These are phyloP conservation scores for Goniozus legneri DNA, from an alignment of 1,140 invertebrate genomes.

Conservation along the genomic window DNA sequence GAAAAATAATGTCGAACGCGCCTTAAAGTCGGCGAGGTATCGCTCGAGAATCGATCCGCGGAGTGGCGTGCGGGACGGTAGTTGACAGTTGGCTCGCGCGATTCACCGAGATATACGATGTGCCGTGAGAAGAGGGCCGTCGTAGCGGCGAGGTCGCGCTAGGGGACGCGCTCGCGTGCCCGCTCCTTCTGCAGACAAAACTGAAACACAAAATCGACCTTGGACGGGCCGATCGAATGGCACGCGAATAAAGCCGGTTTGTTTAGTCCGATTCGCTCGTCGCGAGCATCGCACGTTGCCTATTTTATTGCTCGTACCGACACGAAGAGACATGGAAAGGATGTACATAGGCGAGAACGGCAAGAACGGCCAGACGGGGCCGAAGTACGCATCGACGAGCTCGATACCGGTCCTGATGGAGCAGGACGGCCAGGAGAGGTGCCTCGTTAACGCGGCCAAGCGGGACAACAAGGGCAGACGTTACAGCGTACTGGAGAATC, in stretches of 20 bases:
- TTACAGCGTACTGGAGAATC: slow-evolving; percentile 47
- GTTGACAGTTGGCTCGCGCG: no score
- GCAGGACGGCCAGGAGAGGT: slow-evolving; percentile 13
- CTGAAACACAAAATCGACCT: background rate
- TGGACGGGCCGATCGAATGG: background rate
- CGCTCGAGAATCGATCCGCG: background rate
- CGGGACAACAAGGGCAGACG: slow-evolving; percentile 23
- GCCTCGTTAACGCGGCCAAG: background rate
- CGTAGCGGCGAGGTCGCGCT: no score
- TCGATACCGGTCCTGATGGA: slow-evolving; percentile 49
- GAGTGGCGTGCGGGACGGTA: background rate
- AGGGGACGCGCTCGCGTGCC: background rate
- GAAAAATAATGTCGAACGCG: slow-evolving; percentile 24
- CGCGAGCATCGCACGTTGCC: no score
- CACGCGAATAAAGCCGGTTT: background rate
- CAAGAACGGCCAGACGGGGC: slow-evolving; percentile 19
- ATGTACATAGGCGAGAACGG: slow-evolving; percentile 43
- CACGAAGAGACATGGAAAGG: slow-evolving; percentile 38
- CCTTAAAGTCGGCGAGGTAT: slow-evolving; percentile 13
- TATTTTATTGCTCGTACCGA: background rate
- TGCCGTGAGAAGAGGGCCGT: no score
- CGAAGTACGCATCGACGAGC: slow-evolving; percentile 47
- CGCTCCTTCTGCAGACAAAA: background rate
- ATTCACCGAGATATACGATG: no score
- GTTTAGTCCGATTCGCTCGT: no score